phyloP scores from a whole-genome alignment of 1,140 invertebrate genomes.

The Stratiolaelaps scimitus region DNA sequence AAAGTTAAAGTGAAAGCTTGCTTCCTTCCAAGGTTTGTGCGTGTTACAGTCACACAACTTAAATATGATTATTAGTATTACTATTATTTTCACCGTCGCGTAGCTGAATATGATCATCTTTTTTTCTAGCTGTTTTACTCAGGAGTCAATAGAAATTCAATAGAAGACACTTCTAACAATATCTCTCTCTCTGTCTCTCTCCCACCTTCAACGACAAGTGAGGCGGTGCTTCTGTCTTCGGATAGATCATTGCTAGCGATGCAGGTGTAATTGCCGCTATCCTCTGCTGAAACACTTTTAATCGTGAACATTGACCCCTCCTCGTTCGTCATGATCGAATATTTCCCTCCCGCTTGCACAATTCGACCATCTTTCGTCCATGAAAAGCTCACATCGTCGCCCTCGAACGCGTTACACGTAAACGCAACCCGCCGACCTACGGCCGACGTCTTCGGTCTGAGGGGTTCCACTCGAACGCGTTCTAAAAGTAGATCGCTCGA shows the following conservation, averaged over 20 bases:
- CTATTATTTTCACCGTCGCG: too few relatives aligned
- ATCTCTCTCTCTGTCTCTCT: too few relatives aligned
- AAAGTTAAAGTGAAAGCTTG: too few relatives aligned
- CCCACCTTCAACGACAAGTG: conserved; percentile 1
- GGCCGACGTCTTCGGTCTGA: background rate
- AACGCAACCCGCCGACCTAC: conserved; percentile 13
- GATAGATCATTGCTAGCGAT: conserved; percentile 14
- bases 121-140: too few relatives aligned
- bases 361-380: conserved; percentile 22
- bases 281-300: background rate
- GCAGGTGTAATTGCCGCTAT: conserved; percentile 7
- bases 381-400: conserved; percentile 1
- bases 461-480: background rate
- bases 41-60: too few relatives aligned
- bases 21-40: too few relatives aligned
- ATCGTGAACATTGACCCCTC: conserved; percentile 14
- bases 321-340: background rate
- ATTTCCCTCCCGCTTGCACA: background rate
- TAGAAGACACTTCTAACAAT: too few relatives aligned
- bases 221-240: background rate
- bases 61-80: too few relatives aligned
- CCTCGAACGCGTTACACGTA: conserved; percentile 14
- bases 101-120: too few relatives aligned
- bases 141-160: too few relatives aligned
- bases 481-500: background rate